These are phyloP conservation scores for Orchestes rusci DNA, from an alignment of 2,888 invertebrate species.

Conservation along the genomic window DNA sequence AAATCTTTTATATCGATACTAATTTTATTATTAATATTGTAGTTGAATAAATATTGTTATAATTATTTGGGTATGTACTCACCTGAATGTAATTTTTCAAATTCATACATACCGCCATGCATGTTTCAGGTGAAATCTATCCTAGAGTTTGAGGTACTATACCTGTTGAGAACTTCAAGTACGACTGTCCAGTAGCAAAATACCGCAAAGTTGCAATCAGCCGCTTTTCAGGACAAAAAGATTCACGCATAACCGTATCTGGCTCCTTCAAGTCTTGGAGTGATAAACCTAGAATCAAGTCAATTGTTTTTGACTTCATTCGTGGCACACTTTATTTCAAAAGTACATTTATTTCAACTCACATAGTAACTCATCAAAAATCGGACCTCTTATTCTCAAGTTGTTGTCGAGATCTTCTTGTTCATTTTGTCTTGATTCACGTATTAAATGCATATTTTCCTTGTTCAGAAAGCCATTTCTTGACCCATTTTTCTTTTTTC, in stretches of 20 bases:
- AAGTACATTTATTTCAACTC: neutral
- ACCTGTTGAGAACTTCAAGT: neutral
- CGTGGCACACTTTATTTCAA: neutral
- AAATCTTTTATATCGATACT: neutral
- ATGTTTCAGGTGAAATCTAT: conserved; percentile 3
- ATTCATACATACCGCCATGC: conserved; percentile 1
- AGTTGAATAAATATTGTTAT: neutral
- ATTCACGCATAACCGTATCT: neutral
- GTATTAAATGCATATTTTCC: neutral
- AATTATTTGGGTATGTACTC: neutral
- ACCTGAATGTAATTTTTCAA: conserved; percentile 3
- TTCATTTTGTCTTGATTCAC: neutral
- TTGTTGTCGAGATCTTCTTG: neutral
- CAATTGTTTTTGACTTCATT: no score
- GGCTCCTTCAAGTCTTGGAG: neutral
- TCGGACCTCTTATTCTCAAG: neutral
- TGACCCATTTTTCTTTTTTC: neutral
- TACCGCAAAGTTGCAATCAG: neutral
- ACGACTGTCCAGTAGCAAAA: neutral
- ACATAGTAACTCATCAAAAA: neutral
- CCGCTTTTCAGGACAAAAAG: neutral
- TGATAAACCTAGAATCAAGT: neutral
- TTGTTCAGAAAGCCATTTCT: neutral
- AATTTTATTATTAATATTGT: neutral
- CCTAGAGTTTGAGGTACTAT: conserved; percentile 3